Evolutionary conservation across 2,113 vertebrate genomes (phyloP).

Genomic region (Todiramphus chloris): DNA sequence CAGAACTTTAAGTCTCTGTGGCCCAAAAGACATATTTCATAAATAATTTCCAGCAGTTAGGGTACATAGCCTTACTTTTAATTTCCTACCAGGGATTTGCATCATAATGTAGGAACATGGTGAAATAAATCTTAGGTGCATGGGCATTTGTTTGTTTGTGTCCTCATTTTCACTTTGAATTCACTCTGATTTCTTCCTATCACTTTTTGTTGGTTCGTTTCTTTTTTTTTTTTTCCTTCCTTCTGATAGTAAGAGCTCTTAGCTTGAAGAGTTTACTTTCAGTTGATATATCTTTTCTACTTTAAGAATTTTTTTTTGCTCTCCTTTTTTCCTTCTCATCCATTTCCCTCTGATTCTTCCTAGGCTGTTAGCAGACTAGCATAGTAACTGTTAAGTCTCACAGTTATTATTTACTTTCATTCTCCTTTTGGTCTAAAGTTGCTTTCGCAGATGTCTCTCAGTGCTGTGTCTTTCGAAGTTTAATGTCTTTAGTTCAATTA

Average conservation of each 20-base stretch:
- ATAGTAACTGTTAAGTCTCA: neutral
- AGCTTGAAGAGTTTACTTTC: neutral
- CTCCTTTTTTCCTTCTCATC: neutral
- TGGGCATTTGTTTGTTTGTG: neutral
- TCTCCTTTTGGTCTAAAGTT: neutral
- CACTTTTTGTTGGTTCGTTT: neutral
- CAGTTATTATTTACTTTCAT: neutral
- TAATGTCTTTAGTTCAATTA: neutral
- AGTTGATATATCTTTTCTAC: neutral
- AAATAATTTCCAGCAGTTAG: neutral
- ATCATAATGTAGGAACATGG: neutral
- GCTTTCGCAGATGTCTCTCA: neutral
- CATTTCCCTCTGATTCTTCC: neutral
- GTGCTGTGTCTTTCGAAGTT: neutral
- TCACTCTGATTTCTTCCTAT: neutral
- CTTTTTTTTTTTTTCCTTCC: neutral
- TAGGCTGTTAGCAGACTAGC: neutral
- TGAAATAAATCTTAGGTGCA: neutral
- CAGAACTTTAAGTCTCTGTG: neutral
- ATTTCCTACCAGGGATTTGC: neutral
- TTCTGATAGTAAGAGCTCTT: neutral
- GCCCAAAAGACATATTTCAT: neutral
- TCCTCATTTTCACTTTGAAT: neutral
- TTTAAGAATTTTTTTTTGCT: neutral
- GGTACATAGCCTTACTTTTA: neutral